These are phyloP conservation scores for Clarias batrachus DNA, from an alignment of 2,113 vertebrate species.

Conservation along the genomic window DNA sequence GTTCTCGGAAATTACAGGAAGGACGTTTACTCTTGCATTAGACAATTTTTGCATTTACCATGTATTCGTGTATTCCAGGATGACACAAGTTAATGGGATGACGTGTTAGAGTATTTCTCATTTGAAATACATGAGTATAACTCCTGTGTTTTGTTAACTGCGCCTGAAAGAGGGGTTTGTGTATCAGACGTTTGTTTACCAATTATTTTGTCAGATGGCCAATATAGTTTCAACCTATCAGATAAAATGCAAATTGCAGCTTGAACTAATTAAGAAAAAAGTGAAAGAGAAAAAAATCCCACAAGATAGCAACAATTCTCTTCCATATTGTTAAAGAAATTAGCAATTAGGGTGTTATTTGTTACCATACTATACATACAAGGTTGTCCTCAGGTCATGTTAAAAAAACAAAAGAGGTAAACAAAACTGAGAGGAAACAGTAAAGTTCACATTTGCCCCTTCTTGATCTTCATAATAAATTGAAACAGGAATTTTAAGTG, in stretches of 20 bases:
- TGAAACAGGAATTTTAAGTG: background rate
- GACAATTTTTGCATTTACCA: background rate
- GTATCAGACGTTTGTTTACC: background rate
- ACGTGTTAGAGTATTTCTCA: background rate
- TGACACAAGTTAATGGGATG: background rate
- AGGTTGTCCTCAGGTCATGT: no score
- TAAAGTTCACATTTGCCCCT: background rate
- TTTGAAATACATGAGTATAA: background rate
- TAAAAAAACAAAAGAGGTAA: background rate
- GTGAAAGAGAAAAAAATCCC: background rate
- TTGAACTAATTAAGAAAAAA: no score
- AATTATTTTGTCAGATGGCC: background rate
- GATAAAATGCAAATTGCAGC: background rate
- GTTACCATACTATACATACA: background rate
- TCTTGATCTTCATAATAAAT: background rate
- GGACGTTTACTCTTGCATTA: constrained; percentile 28
- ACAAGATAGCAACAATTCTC: background rate
- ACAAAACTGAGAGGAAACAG: background rate
- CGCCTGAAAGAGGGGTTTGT: background rate
- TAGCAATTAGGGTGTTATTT: background rate
- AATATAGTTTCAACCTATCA: background rate
- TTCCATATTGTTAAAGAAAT: background rate
- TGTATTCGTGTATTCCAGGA: background rate
- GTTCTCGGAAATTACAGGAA: constrained; percentile 13
- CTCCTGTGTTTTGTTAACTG: background rate